Evolutionary conservation across 2,113 vertebrate genomes (phyloP), one percentile per base, ranked within the genome.

Genomic region (Peromyscus californicus): DNA sequence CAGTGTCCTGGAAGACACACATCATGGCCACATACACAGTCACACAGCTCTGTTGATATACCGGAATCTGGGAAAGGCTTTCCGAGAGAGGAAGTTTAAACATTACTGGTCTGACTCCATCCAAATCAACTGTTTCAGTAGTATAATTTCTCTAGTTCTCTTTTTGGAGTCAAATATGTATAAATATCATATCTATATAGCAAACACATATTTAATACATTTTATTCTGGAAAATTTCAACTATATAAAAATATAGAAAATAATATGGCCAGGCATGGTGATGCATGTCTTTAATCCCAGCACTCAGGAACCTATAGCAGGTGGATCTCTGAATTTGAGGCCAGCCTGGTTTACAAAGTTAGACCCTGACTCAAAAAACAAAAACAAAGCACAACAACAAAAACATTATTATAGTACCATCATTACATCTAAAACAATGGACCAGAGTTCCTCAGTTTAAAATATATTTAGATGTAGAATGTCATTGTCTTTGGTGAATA

Each of bases 211-310:
- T 1, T 19, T 78, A 87, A 42, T 54, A 82, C 3, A 75, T 94
- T 39, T 51, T 94, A n/a, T 67, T 88, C 33, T 74, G 54, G n/a
- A 93, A 93, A 89, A 72, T 93, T 89, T 54, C 61, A 94, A 59
- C 57, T 17, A 31, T 12, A 1, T 26, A 48, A 39, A 86, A 42
- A 70, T 36, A 86, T 15, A 85, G 10, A 78, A 83, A 36, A 21
- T 21, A 54, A 36, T 80, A 80, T 80, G 17, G 16, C 31, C 31
- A 36, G 48, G 48, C 48, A 21, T 36, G 48, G 48, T 80, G 48
- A 80, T 80, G 7, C 16, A 54, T 54, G 8, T 33, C 78, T 80
- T 80, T 80, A 54, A 33, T 80, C 48, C 22, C 42, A 29, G 42
- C 74, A 45, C 24, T 45, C 74, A 76, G 39, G 24, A 45, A 42